phyloP scores from a whole-genome alignment of 2,797 vertebrate genomes.

The Xenentodon cancila region DNA sequence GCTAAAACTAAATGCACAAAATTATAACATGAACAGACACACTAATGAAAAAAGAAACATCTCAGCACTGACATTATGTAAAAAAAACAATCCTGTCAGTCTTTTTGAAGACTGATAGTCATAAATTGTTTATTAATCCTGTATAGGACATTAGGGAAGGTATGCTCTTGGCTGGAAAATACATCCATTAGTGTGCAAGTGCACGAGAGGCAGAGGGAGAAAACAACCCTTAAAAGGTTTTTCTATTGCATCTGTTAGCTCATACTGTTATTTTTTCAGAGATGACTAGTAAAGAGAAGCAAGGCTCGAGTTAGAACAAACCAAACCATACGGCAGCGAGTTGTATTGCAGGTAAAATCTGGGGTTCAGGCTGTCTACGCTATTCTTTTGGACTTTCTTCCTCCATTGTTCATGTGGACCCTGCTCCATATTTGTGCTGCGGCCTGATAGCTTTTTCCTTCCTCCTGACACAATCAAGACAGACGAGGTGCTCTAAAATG shows the following conservation, averaged over 20 bases:
- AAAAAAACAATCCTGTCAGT: slow-evolving; percentile 32
- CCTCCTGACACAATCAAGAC: slow-evolving; percentile 58
- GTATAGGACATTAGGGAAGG: slow-evolving; percentile 57
- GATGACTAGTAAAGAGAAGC: slow-evolving; percentile 10
- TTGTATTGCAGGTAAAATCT: slow-evolving; percentile 32
- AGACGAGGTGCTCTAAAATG: slow-evolving; percentile 45
- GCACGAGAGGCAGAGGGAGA: slow-evolving; percentile 28
- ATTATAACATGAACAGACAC: background rate
- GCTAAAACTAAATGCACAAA: background rate
- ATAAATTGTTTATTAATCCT: slow-evolving; percentile 71
- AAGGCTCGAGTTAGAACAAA: slow-evolving; percentile 29
- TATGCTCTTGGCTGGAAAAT: slow-evolving; percentile 68
- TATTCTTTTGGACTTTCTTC: slow-evolving; percentile 26
- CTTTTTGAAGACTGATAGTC: slow-evolving; percentile 47
- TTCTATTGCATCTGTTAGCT: slow-evolving; percentile 64
- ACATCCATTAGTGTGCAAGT: slow-evolving; percentile 70
- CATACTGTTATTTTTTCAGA: slow-evolving; percentile 42
- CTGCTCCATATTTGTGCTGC: slow-evolving; percentile 30
- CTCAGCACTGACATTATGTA: slow-evolving; percentile 16
- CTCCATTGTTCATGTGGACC: slow-evolving; percentile 38
- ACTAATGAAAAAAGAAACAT: background rate
- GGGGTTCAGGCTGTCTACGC: background rate
- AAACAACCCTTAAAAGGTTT: slow-evolving; percentile 71
- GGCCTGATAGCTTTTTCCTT: slow-evolving; percentile 34
- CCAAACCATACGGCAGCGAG: slow-evolving; percentile 15